Base-by-base conservation (phyloP, 1,140 invertebrate species). In the Cydia strobilella region DNA sequence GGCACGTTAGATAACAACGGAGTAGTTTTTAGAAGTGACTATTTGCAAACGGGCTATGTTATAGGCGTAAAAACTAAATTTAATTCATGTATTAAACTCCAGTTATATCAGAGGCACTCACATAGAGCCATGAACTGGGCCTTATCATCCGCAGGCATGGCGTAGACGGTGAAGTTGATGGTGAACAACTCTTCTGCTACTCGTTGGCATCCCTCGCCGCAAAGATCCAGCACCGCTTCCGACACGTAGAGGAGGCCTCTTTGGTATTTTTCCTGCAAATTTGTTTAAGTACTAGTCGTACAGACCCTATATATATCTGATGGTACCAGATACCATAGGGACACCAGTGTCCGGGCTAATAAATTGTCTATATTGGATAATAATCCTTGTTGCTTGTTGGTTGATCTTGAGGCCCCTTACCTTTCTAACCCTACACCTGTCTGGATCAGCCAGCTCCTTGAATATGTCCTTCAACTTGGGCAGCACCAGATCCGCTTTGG, bases 161-260 rank as follows among this genome's bases (percentile, higher is more conserved):
- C 86, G 77, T 90, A 90, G 18, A 93, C 85, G 0, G 89, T 90
- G 75, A 91, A 93, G 72, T 87, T 88, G 51, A 93, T 90, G 7
- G 84, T 84, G 74, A 93, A 93, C 13, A 93, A 75, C 3, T 91
- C 77, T 6, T 92, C 86, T 2, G 84, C 84, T 0, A 93, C 89
- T 0, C 45, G 25, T 0, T 74, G n/a, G 79, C 89, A 92, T 10
- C 85, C 84, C 4, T 94, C 87, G 65, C 89, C 82, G 79, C 94
- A 94, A 15, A 95, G 86, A 27, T 84, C 78, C 76, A 95, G 88
- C 12, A 95, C 78, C 0, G 94, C 92, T 75, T 93, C 86, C 20
- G 93, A 93, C 27, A 94, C 94, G 15, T 83, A 81, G 0, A 95
- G 72, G 27, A 95, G 76, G 75, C 94, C 86, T 6, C 72, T 87